Evolutionary conservation across 1,140 invertebrate genomes (phyloP).

Genomic region (Lithobius niger): DNA sequence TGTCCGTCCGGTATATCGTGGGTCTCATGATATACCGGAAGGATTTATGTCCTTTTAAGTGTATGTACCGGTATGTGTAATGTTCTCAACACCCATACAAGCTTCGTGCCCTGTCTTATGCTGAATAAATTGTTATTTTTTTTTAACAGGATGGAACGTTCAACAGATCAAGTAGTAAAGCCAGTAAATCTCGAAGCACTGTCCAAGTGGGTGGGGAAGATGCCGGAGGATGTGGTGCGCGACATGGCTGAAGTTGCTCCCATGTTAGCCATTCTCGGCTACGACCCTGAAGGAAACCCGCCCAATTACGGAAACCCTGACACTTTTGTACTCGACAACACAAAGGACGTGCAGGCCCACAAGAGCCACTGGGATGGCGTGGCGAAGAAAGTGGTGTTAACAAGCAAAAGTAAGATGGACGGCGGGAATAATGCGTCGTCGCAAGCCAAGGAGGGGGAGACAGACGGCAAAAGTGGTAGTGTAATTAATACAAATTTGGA

Average conservation of each 20-base stretch:
- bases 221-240: conserved; percentile 75
- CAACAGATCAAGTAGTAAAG: conserved; percentile 97
- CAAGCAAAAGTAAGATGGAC: too few species aligned
- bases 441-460: too few species aligned
- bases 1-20: too few species aligned
- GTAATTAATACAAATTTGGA: too few species aligned
- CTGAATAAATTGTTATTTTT: conserved; percentile 22
- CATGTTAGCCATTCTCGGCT: conserved; percentile 77
- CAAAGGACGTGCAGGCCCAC: conserved; percentile 39
- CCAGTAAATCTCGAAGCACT: conserved; percentile 93
- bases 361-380: conserved; percentile 32
- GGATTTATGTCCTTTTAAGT: too few species aligned
- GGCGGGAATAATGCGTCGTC: too few species aligned
- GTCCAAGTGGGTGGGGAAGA: conserved; percentile 87
- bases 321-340: conserved; percentile 67
- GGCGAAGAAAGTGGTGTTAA: conserved; percentile 25
- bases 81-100: too few species aligned
- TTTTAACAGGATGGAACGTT: conserved; percentile 76
- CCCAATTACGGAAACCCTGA: conserved; percentile 84
- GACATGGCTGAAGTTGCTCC: conserved; percentile 86
- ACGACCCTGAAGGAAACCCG: conserved; percentile 86
- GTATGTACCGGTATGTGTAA: too few species aligned
- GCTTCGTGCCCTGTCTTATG: too few species aligned
- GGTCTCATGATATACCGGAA: too few species aligned
- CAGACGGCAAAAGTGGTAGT: too few species aligned